phyloP scores from a whole-genome alignment of 2,888 invertebrate genomes.

The Euproctis similis region DNA sequence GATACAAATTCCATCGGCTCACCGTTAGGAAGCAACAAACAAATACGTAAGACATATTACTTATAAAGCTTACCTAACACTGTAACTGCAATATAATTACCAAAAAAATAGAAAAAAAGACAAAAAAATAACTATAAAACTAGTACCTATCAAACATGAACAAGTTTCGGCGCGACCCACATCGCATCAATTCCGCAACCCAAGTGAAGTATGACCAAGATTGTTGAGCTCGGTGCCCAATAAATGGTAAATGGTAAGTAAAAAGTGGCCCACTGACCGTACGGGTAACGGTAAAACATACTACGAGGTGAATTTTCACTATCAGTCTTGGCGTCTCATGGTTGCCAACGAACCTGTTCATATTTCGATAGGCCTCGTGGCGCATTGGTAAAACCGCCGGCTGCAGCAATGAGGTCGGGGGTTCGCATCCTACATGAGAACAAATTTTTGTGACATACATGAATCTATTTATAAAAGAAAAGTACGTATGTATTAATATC shows the following conservation, averaged over 20 bases:
- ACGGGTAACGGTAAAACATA: constrained; percentile 51
- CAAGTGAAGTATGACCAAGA: constrained; percentile 40
- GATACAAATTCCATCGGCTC: too few species aligned
- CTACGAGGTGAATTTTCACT: constrained; percentile 41
- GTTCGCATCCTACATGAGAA: too few species aligned
- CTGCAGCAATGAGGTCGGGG: too few species aligned
- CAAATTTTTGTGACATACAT: constrained; percentile 15
- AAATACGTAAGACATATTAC: background rate
- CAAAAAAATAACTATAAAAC: constrained; percentile 16
- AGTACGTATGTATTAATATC: too few species aligned
- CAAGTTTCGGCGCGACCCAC: constrained; percentile 17
- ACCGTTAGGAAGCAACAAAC: too few species aligned
- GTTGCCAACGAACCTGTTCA: constrained; percentile 9
- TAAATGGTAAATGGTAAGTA: constrained; percentile 64
- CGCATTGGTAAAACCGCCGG: too few species aligned
- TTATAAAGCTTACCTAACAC: constrained; percentile 3
- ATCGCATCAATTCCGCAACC: constrained; percentile 11
- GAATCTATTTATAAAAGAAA: too few species aligned
- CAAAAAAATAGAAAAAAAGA: too few species aligned
- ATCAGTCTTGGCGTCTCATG: constrained; percentile 31
- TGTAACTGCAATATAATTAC: too few species aligned
- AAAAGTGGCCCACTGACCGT: constrained; percentile 66
- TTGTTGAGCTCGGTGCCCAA: constrained; percentile 46
- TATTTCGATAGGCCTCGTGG: too few species aligned
- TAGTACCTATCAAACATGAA: constrained; percentile 12